Percentiles rank a stretch among this genome's conserved stretches.
Evolutionary conservation across 1,140 invertebrate species (phyloP).

Genomic region (Drosophila willistoni): DNA sequence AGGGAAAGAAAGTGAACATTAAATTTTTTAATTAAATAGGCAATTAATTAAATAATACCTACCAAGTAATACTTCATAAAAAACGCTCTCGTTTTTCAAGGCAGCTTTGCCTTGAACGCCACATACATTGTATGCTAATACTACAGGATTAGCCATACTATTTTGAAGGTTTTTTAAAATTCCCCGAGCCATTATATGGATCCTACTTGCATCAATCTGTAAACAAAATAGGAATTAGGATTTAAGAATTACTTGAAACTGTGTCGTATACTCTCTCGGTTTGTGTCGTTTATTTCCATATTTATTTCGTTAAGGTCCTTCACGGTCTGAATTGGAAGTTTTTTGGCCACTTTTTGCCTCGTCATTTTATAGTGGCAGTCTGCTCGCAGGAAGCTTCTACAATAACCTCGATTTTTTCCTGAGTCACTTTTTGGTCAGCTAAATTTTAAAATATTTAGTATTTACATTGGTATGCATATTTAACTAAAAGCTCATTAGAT

Average conservation of each 20-base stretch:
- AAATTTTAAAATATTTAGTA: background rate
- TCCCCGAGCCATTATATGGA: background rate
- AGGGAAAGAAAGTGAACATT: no score
- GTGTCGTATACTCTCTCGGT: background rate
- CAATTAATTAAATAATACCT: no score
- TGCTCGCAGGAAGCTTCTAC: conserved; percentile 19
- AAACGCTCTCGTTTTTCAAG: no score
- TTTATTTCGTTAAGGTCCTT: background rate
- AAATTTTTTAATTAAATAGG: background rate
- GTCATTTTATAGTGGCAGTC: conserved; percentile 11
- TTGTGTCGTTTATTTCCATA: conserved; percentile 3
- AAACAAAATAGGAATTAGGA: background rate
- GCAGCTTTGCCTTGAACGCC: no score
- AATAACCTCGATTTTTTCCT: conserved; percentile 17
- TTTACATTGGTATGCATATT: conserved; percentile 1
- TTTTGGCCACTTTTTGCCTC: conserved; percentile 19
- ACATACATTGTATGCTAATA: no score
- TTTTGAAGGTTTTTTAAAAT: conserved; percentile 3
- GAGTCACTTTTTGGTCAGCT: conserved; percentile 5
- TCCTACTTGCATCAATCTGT: background rate
- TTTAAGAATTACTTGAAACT: background rate
- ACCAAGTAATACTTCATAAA: no score
- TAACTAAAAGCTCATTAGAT: background rate
- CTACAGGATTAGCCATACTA: background rate
- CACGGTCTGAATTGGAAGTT: background rate